phyloP scores from a whole-genome alignment of 35 echinoderm and acorn worm genomes.

The Eucidaris tribuloides region DNA sequence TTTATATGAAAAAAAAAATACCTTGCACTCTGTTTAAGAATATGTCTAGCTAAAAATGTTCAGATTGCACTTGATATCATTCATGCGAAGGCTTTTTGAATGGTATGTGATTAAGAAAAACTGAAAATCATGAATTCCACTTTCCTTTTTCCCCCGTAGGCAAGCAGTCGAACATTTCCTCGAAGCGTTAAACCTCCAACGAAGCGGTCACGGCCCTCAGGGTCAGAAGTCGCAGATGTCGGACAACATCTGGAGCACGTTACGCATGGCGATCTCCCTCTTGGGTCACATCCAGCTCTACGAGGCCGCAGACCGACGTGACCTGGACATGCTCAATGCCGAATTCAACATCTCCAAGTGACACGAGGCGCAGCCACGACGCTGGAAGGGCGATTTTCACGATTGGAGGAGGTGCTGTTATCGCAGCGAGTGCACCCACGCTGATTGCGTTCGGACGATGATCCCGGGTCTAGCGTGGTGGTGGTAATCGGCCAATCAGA shows the following conservation, averaged over 20 bases:
- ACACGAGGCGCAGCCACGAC: too few species aligned
- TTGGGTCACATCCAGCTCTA: constrained; percentile 69
- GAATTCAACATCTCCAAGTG: constrained; percentile 68
- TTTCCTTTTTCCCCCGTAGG: too few species aligned
- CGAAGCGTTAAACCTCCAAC: constrained; percentile 76
- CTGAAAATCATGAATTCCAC: too few species aligned
- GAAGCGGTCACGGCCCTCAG: constrained; percentile 57
- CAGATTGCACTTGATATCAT: too few species aligned
- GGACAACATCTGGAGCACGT: constrained; percentile 92
- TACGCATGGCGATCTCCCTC: constrained; percentile 91
- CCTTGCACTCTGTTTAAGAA: too few species aligned
- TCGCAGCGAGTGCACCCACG: neutral
- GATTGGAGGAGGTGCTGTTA: constrained; percentile 1
- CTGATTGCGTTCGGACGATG: neutral
- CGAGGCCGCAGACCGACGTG: constrained; percentile 61
- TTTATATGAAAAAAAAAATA: too few species aligned
- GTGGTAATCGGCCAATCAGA: neutral
- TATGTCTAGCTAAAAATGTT: too few species aligned
- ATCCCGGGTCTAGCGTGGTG: neutral
- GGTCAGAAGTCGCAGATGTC: constrained; percentile 83
- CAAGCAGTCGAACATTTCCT: constrained; percentile 97
- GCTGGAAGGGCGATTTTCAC: too few species aligned
- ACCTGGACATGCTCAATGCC: constrained; percentile 59
- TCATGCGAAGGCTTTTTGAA: too few species aligned
- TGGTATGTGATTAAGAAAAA: too few species aligned